Conservation (phyloP, 2,113 vertebrate genomes). For the Aldabrachelys gigantea region DNA sequence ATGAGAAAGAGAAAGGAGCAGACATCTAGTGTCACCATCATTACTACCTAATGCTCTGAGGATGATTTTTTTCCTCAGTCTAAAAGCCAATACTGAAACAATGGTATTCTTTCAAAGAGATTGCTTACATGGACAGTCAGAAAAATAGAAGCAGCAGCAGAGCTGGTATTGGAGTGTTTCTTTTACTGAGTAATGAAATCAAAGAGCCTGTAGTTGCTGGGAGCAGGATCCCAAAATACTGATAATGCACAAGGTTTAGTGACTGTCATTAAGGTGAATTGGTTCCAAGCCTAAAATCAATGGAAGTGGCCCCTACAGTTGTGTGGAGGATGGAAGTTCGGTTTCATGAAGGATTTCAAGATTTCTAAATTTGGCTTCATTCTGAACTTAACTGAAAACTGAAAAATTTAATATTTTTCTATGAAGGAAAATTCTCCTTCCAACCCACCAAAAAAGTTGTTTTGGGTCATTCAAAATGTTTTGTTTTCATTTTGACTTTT, state of each 20-base stretch:
- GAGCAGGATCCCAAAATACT: slow-evolving; percentile 30
- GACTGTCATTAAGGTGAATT: slow-evolving; percentile 69
- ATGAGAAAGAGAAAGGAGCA: not conserved
- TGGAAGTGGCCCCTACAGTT: not conserved
- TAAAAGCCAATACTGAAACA: slow-evolving; percentile 27
- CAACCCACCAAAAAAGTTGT: not conserved
- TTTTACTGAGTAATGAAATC: slow-evolving; percentile 25
- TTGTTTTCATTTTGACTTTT: not conserved
- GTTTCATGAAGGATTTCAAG: not conserved
- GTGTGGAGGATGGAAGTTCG: not conserved
- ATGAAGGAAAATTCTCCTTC: not conserved
- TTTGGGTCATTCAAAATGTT: not conserved
- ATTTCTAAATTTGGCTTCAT: not conserved
- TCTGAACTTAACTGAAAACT: not conserved
- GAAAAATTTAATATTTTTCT: not conserved
- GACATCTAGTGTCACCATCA: not conserved
- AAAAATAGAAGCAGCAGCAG: slow-evolving; percentile 31
- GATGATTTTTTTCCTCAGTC: slow-evolving; percentile 13
- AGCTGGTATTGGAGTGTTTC: slow-evolving; percentile 28
- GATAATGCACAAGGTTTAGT: slow-evolving; percentile 46
- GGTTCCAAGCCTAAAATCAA: slow-evolving; percentile 24
- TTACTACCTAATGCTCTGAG: not conserved
- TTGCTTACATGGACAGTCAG: slow-evolving; percentile 3
- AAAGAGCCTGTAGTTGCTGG: slow-evolving; percentile 50
- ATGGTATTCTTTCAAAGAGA: slow-evolving; percentile 68